Conservation (phyloP, 1,140 invertebrate species). For the Zaprionus africanus region DNA sequence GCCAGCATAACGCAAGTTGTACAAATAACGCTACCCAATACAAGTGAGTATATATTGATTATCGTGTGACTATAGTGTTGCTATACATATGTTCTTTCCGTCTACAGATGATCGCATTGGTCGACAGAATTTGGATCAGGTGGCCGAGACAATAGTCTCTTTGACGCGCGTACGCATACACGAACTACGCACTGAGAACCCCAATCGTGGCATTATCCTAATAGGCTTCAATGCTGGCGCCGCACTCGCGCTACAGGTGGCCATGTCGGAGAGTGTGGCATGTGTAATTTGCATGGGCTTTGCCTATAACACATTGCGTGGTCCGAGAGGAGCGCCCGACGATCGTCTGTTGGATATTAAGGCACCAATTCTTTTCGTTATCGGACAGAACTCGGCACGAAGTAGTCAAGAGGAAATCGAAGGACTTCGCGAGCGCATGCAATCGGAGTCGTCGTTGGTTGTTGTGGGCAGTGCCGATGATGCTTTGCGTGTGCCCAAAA, state of each 20-base stretch:
- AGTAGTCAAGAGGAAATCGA: conserved; percentile 90
- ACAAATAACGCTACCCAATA: conserved; percentile 86
- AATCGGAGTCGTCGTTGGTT: conserved; percentile 90
- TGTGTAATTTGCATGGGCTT: conserved; percentile 93
- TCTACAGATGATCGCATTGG: conserved; percentile 61
- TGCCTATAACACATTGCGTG: conserved; percentile 90
- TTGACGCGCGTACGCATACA: conserved; percentile 89
- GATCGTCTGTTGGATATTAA: conserved; percentile 90
- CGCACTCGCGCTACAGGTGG: conserved; percentile 89
- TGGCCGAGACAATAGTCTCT: conserved; percentile 88
- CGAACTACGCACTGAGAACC: conserved; percentile 88
- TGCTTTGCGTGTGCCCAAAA: conserved; percentile 89
- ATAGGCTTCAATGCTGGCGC: conserved; percentile 91
- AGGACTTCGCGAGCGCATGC: conserved; percentile 90
- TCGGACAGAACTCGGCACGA: conserved; percentile 90
- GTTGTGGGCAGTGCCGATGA: conserved; percentile 94
- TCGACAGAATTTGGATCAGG: conserved; percentile 74
- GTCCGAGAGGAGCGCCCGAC: conserved; percentile 91
- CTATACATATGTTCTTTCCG: background rate
- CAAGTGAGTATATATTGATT: conserved; percentile 51
- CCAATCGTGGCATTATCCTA: conserved; percentile 90
- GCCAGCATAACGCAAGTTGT: conserved; percentile 89
- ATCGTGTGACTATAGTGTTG: background rate
- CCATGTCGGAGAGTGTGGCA: conserved; percentile 88
- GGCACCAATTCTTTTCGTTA: conserved; percentile 91